These are phyloP conservation scores for Cydia pomonella DNA, from an alignment of 1,140 invertebrate species.

Conservation along the genomic window DNA sequence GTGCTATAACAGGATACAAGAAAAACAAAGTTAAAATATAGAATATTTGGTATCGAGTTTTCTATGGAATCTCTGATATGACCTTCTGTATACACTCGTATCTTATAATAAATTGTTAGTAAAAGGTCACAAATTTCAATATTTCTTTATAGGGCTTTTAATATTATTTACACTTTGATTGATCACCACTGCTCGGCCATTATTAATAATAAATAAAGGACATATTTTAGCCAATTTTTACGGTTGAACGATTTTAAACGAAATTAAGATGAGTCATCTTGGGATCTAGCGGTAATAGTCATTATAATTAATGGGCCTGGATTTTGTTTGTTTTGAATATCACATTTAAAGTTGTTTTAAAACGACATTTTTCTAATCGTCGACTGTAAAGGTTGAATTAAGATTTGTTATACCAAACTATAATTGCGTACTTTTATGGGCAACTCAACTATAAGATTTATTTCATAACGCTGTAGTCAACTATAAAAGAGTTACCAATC, in stretches of 20 bases:
- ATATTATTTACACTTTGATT: constrained; percentile 18
- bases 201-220: not conserved
- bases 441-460: too few species aligned
- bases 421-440: too few species aligned
- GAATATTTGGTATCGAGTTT: not conserved
- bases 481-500: too few species aligned
- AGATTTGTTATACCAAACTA: too few species aligned
- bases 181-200: not conserved
- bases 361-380: too few species aligned
- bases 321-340: too few species aligned
- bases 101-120: not conserved
- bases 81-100: not conserved
- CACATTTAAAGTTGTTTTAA: too few species aligned
- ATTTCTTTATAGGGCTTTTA: constrained; percentile 6
- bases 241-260: not conserved
- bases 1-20: too few species aligned
- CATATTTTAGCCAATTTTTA: not conserved
- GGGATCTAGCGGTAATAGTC: not conserved
- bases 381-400: too few species aligned
- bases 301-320: not conserved
- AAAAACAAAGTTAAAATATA: not conserved
- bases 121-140: constrained; percentile 25
- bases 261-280: constrained; percentile 13
- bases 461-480: too few species aligned
- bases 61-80: not conserved